Percentiles rank a stretch among this genome's conserved stretches.
phyloP scores from a whole-genome alignment of 1,140 invertebrate genomes.

The Drosophila tropicalis region DNA sequence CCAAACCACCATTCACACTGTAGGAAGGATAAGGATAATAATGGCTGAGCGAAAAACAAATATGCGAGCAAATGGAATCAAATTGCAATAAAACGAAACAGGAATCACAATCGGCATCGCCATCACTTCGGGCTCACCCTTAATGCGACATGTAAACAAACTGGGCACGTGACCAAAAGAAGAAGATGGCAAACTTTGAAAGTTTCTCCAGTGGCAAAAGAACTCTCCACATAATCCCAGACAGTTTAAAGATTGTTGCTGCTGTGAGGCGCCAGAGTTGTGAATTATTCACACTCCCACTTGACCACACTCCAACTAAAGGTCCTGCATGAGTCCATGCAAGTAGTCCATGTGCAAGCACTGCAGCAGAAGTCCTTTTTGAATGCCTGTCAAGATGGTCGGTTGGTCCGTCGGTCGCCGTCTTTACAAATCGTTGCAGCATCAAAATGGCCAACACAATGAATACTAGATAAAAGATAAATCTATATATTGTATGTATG shows the following conservation, averaged over 20 bases:
- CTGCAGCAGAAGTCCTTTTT: constrained; percentile 1
- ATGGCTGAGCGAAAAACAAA: constrained; percentile 68
- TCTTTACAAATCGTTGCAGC: constrained; percentile 10
- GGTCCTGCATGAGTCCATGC: not conserved
- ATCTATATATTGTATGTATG: not conserved
- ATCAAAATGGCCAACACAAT: constrained; percentile 12
- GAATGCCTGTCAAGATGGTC: not conserved
- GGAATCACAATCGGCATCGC: constrained; percentile 13
- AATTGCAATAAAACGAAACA: constrained; percentile 74
- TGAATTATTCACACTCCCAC: constrained; percentile 50
- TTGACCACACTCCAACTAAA: not conserved
- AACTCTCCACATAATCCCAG: constrained; percentile 57
- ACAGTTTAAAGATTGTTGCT: constrained; percentile 57
- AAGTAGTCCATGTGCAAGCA: not conserved
- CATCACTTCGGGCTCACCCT: constrained; percentile 54
- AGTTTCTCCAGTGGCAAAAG: constrained; percentile 23
- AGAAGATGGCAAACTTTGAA: constrained; percentile 50
- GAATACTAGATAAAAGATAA: constrained; percentile 2
- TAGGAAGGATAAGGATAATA: constrained; percentile 58
- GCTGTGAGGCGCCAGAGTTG: constrained; percentile 14
- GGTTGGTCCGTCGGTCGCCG: not conserved
- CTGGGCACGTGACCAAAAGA: constrained; percentile 69
- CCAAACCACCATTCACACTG: too few relatives aligned
- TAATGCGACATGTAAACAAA: constrained; percentile 78
- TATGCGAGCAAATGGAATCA: constrained; percentile 73